Base-by-base conservation (phyloP, 2,797 vertebrate genomes). In the Lindbergichthys nudifrons region DNA sequence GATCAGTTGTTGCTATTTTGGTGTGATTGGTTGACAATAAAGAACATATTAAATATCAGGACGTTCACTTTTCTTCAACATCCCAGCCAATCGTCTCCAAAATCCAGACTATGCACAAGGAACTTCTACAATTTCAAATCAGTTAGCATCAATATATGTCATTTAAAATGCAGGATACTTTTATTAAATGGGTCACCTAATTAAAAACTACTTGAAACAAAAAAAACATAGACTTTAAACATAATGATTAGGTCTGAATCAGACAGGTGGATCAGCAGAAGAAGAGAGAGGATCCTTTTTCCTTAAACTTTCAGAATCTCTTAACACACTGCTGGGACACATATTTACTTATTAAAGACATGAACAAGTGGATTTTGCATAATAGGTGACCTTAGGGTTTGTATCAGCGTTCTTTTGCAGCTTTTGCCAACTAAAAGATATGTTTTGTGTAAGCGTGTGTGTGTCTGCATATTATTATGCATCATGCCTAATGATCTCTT, bases 401-500 rank as follows among this genome's bases (percentile, higher is more conserved):
- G 30, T 21, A 50, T 30, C 10, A 54, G 50, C 13, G 26, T n/a
- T 26, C 19, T 45, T 21, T 58, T 11, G 21, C 12, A 53, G 13
- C 42, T 16, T 23, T 23, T 51, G 19, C 57, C n/a, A 48, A 18
- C 4, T 56, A 32, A 54, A 21, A 48, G 42, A 63, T 26, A 41
- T 36, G 43, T 30, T 10, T 23, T 47, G 23, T 19, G 42, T 26
- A 51, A 60, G 39, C 18, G 19, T 13, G 13, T 42, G 32, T 12
- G 9, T 59, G 36, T 47, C 51, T 18, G 45, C 66, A 76, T 8
- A 16, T 36, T 19, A 11, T 30, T 47, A 50, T 7, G 16, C 47
- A 10, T 52, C 36, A 71, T 0, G 57, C 60, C 30, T 76, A 77
- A 83, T 84, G 60, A 82, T 84, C 70, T 70, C 47, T 36, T 70